phyloP scores from a whole-genome alignment of 2,797 vertebrate species.

The Acropternis orthonyx region DNA sequence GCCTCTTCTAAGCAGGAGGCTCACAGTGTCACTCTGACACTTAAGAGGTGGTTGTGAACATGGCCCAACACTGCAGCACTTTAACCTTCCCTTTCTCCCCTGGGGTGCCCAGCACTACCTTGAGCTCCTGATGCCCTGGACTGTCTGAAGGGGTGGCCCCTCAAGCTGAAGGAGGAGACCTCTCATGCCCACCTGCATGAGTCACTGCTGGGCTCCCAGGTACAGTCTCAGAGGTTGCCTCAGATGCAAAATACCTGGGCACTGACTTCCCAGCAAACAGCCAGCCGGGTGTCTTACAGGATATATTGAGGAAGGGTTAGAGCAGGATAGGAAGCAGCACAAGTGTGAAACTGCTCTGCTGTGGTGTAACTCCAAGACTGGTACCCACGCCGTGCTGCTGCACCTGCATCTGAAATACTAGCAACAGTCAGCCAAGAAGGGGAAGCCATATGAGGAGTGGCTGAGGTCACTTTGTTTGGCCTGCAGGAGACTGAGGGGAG shows the following conservation, averaged over 20 bases:
- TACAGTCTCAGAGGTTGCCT: not conserved
- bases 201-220: not conserved
- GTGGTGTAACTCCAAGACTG: not conserved
- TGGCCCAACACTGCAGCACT: not conserved
- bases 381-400: not conserved
- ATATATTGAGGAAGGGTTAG: not conserved
- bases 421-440: not conserved
- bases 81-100: not conserved
- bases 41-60: not conserved
- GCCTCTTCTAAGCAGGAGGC: not conserved
- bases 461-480: not conserved
- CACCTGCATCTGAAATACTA: rapidly evolving
- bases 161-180: rapidly evolving
- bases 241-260: not conserved
- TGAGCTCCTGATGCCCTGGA: not conserved
- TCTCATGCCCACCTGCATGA: not conserved
- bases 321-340: not conserved
- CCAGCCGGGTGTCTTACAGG: not conserved
- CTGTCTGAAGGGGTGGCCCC: rapidly evolving
- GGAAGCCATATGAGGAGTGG: rapidly evolving
- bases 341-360: conserved; percentile 13
- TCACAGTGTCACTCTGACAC: rapidly evolving
- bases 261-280: not conserved
- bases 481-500: not conserved
- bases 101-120: rapidly evolving